Percentiles rank a stretch among this genome's conserved stretches.
Evolutionary conservation across 2,888 invertebrate species (phyloP).

Genomic region (Ommatoiulus sabulosus): DNA sequence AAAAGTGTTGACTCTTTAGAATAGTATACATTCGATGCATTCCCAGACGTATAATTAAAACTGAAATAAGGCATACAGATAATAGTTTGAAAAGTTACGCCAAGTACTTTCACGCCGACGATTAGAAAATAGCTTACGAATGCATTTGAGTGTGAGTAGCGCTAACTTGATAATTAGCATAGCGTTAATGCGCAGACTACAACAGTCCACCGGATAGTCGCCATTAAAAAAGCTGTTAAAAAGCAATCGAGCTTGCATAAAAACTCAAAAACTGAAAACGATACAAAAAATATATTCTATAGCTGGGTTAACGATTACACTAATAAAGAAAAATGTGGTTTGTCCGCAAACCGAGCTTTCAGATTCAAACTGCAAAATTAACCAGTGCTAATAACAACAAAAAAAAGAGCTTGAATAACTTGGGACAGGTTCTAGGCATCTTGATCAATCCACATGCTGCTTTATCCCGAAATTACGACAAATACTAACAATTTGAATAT

Average conservation of each 20-base stretch:
- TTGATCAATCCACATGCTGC: too few relatives aligned
- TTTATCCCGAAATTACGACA: too few relatives aligned
- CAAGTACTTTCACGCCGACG: not conserved
- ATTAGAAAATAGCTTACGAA: not conserved
- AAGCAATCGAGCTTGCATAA: not conserved
- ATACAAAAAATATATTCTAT: slow-evolving; percentile 16
- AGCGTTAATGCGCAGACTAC: not conserved
- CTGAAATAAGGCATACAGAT: not conserved
- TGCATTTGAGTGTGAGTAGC: not conserved
- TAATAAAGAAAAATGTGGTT: not conserved
- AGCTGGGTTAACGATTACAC: not conserved
- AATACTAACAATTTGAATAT: too few relatives aligned
- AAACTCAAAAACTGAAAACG: not conserved
- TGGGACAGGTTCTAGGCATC: not conserved
- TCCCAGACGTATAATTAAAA: not conserved
- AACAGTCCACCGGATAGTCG: not conserved
- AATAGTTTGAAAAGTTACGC: not conserved
- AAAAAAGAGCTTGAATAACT: not conserved
- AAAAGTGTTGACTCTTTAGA: slow-evolving; percentile 16
- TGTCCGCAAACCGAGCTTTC: not conserved
- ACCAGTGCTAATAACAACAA: not conserved
- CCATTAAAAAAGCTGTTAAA: not conserved
- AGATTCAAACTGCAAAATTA: not conserved
- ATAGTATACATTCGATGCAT: not conserved
- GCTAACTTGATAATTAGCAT: not conserved